Base-by-base conservation (phyloP, 2,888 invertebrate species). In the Congeria kusceri region DNA sequence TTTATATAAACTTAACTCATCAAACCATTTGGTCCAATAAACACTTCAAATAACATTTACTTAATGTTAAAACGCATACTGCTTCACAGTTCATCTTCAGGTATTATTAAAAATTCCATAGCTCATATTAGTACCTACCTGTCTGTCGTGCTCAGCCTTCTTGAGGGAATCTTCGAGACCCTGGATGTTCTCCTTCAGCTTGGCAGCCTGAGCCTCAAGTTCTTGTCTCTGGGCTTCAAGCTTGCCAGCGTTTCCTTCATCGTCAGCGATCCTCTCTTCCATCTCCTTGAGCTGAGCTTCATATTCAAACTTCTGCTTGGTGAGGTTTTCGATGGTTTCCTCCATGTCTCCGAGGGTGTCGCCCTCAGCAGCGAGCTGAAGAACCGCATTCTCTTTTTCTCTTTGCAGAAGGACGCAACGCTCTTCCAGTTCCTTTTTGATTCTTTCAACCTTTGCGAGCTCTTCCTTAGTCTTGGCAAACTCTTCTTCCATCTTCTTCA, bases 181-280 rank as follows among this genome's bases (percentile, higher is more conserved):
- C 94, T 99, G 99, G 91, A 99, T 96, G 93, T 99, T 98, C 95
- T 98, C 99, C 96, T 99, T 99, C 94, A 99, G 96, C 92, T 99
- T 99, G 99, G 97, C 95, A 88, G 97, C 96, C 94, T 99, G 99
- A 94, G 97, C 97, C 91, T 99, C 99, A 94, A 98, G 95, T 95
- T 99, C 98, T 96, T 98, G 98, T 96, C 98, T 99, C 94, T 95
- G 96, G 94, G 97, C 97, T 96, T 96, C 97, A 92, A 99, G 95
- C 94, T 97, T 97, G 95, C 97, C 97, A 94, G 98, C 97, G 92
- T 97, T 96, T 95, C 99, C 98, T 94, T 99, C 99, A 94, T 99
- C 99, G 94, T 98, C 98, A 91, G 96, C 96, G 91, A 99, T 96
- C 93, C 99, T 96, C 93, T 99, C 99, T 95, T 98, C 98, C 93